Base-by-base conservation (phyloP, 2,888 invertebrate species). In the Hybos culiciformis region DNA sequence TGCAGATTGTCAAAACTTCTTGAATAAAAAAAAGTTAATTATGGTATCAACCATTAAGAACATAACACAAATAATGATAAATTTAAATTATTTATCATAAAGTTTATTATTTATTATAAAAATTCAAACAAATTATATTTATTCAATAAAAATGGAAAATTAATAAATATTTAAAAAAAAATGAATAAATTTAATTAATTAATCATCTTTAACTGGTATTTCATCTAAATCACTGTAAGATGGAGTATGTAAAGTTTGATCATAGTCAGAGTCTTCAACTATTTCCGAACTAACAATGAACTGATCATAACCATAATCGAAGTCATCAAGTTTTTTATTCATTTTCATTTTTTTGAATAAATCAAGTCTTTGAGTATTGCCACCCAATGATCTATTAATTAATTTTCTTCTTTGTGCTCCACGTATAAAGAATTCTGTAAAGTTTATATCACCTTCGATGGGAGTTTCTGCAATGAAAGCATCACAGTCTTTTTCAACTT, bases 351-450 rank as follows among this genome's bases (percentile, higher is more conserved):
- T 46, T 42, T 59, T 46, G 48, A 59, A 63, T 51, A 57, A 56
- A 26, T 53, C 46, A 18, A 50, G 39, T 2, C 63, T 60, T 15
- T 59, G 59, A 2, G 55, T 62, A 45, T 61, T 62, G 1, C 58
- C 57, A 21, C 65, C 65, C 37, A 66, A 43, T 1, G 56, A 58
- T 36, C 62, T 58, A 46, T 61, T 63, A 6, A 66, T 17, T 7
- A 58, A 46, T 37, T 53, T 51, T 1, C 66, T 60, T 1, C 65
- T 56, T n/a, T 57, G 50, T 26, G 52, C 49, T 2, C 61, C 63
- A 5, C 64, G 60, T 14, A 53, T 46, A 5, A 63, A 41, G n/a
- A 63, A 59, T n/a, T 63, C 59, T 11, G 59, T 52, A 23, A 57
- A 61, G 4, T 55, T 53, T n/a, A 65, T 53, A 8, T 48, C 38